phyloP scores from a whole-genome alignment of 2,113 vertebrate species.

The Salvelinus sp. region DNA sequence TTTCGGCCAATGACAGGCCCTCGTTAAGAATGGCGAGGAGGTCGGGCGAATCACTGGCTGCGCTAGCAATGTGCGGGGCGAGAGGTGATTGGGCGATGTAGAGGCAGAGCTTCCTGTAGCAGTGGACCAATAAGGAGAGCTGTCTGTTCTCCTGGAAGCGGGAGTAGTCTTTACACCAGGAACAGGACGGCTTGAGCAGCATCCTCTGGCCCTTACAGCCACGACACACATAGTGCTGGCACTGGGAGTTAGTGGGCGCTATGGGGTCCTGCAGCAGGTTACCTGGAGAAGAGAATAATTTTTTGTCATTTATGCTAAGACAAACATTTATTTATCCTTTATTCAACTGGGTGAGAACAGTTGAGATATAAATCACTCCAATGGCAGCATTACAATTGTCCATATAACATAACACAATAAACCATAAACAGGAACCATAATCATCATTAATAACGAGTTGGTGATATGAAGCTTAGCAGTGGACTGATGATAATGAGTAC shows the following conservation, averaged over 20 bases:
- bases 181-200: constrained; percentile 99
- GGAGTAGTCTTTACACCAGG: constrained; percentile 99
- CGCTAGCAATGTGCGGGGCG: constrained; percentile 87
- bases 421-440: no score
- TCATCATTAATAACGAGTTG: no score
- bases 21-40: constrained; percentile 91
- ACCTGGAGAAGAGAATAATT: constrained; percentile 66
- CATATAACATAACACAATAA: no score
- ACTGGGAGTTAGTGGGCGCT: constrained; percentile 94
- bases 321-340: no score
- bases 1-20: constrained; percentile 80
- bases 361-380: no score
- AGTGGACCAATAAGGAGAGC: constrained; percentile 92
- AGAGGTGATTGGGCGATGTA: constrained; percentile 93
- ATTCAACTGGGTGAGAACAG: no score
- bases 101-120: constrained; percentile 95
- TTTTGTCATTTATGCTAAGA: no score
- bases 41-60: constrained; percentile 87
- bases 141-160: constrained; percentile 96
- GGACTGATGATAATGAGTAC: no score
- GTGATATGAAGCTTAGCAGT: no score
- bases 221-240: constrained; percentile 98
- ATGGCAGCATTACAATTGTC: no score
- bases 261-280: constrained; percentile 96
- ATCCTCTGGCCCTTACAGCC: constrained; percentile 97